A percentile compares a stretch with the other conserved stretches of the same genome.
Evolutionary conservation across 2,113 vertebrate genomes (phyloP).

Genomic region (Sialia sialis): DNA sequence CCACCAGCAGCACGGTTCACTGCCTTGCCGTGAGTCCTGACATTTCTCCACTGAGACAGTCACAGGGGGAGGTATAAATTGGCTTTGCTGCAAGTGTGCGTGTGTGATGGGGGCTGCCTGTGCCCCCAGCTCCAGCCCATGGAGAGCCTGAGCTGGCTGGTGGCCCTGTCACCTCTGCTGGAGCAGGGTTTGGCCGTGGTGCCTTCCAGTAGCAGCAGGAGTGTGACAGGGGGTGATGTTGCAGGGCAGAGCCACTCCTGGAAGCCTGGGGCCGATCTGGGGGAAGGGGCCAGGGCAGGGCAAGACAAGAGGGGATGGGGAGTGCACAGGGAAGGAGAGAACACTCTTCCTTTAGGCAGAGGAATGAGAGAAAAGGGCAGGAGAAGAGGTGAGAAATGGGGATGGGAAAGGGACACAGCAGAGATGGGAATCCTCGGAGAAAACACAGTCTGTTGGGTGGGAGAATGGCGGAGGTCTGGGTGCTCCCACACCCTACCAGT

Average conservation of each 20-base stretch:
- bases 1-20: neutral
- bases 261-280: rapidly evolving
- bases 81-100: neutral
- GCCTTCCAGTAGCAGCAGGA: neutral
- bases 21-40: neutral
- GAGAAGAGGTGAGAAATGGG: neutral
- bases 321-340: neutral
- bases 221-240: rapidly evolving
- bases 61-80: neutral
- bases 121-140: neutral
- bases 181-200: rapidly evolving
- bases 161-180: neutral
- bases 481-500: neutral
- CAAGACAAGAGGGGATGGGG: neutral
- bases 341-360: neutral
- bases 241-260: neutral
- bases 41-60: neutral
- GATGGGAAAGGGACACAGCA: rapidly evolving
- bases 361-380: neutral
- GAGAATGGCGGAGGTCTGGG: rapidly evolving
- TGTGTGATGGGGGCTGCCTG: neutral
- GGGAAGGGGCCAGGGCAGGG: neutral
- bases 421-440: neutral
- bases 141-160: neutral
- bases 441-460: neutral